phyloP scores from a whole-genome alignment of 1,140 invertebrate species.

The Theocolax elegans region DNA sequence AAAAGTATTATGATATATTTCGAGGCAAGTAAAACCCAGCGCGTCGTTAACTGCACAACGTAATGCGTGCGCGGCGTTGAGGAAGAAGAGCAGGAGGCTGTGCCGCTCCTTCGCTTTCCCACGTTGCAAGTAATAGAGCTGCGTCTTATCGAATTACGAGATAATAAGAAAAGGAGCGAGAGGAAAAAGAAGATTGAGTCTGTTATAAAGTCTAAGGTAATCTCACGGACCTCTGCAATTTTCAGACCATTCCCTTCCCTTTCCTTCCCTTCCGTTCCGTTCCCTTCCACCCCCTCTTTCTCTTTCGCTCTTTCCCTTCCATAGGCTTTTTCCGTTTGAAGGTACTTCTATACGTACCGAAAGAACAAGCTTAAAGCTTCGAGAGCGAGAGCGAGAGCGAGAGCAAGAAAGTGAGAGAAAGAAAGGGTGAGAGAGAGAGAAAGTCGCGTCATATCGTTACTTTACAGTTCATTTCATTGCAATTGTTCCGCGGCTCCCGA shows the following conservation, averaged over 20 bases:
- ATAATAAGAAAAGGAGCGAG: background rate
- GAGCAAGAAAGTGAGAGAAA: background rate
- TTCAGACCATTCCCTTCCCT: background rate
- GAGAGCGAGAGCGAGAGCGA: background rate
- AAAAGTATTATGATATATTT: no score
- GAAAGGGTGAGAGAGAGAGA: background rate
- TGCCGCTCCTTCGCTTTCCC: background rate
- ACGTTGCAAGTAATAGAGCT: background rate
- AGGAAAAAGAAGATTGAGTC: background rate
- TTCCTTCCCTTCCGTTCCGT: no score
- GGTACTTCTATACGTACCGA: no score
- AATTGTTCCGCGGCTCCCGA: constrained; percentile 36
- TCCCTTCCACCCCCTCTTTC: no score
- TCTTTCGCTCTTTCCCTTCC: no score
- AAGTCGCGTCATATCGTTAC: constrained; percentile 47
- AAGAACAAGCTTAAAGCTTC: background rate
- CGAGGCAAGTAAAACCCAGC: no score
- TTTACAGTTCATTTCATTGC: constrained; percentile 55
- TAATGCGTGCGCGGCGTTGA: background rate
- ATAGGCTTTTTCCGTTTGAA: no score
- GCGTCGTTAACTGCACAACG: no score
- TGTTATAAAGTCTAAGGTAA: constrained; percentile 1
- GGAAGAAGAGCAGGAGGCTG: no score
- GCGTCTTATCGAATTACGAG: background rate
- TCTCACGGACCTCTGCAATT: constrained; percentile 8